Conservation (phyloP, 2,797 vertebrate genomes). For the Helicolenus hilgendorfi region DNA sequence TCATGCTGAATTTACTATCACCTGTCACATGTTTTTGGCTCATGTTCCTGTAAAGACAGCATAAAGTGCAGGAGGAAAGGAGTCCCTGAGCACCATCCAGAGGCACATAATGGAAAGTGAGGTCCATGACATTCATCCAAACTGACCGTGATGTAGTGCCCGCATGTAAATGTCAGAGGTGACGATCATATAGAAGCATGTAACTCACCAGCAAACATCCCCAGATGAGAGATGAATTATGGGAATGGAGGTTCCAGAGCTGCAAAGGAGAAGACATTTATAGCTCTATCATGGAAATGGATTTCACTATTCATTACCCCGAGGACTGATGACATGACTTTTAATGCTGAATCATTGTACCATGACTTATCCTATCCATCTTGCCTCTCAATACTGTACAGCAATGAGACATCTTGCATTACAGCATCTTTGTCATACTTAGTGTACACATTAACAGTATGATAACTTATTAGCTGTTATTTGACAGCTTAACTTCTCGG, state of each 20-base stretch:
- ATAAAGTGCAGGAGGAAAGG: neutral
- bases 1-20: neutral
- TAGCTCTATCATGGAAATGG: constrained; percentile 90
- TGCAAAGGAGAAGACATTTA: constrained; percentile 90
- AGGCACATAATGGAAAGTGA: neutral
- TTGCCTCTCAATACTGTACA: constrained; percentile 26
- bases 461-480: constrained; percentile 10
- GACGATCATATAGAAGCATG: neutral
- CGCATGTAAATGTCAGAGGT: constrained; percentile 19
- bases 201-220: constrained; percentile 17
- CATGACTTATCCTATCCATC: constrained; percentile 66
- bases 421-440: constrained; percentile 48
- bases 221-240: constrained; percentile 77
- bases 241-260: constrained; percentile 72
- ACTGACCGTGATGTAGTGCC: constrained; percentile 2
- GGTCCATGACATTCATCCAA: neutral
- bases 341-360: constrained; percentile 88
- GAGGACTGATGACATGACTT: constrained; percentile 87
- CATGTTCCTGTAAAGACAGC: neutral
- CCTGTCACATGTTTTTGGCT: neutral
- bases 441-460: neutral
- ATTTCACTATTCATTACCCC: constrained; percentile 90
- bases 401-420: constrained; percentile 9
- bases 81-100: neutral
- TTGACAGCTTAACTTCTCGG: neutral